Base-by-base conservation (phyloP, 2,888 invertebrate genomes). In the Eristalinus sepulchralis region DNA sequence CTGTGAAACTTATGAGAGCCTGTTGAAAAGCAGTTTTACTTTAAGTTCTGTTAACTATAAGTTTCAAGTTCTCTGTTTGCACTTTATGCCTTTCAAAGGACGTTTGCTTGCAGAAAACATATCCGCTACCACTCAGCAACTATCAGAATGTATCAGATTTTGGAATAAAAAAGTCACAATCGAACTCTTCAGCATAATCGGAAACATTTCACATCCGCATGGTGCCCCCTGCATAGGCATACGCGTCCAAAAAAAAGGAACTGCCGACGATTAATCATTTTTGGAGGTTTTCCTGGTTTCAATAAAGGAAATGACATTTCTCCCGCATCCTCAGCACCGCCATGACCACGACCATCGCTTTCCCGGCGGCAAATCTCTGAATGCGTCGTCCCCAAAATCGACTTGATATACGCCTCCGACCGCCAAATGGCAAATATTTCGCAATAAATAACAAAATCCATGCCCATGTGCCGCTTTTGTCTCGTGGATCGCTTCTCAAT, bases 381-480 rank as follows among this genome's bases (percentile, higher is more conserved):
- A 36, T 36, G 36, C 68, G 34, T 72, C 67, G n/a, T 72, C 24
- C 62, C 13, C 39, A 39, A 55, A 59, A 66, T 78, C 66, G 75
- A 71, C 59, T 83, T 87, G 87, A 87, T 83, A 60, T 87, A 87
- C 87, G 87, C 87, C 83, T 87, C 63, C 70, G 59, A 79, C 78
- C 83, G 71, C 87, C 87, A 87, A 87, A 87, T 87, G 87, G 75
- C 87, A 87, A 87, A 87, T 83, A 87, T 87, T 83, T 83, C 71
- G 83, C 87, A 71, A 87, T 87, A 87, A 87, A 87, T 87, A 87
- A 87, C 79, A 75, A 79, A 80, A 87, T 83, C 83, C 78, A 83
- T 78, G 78, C 47, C 71, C 62, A 62, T 73, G 68, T 59, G 24
- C 24, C 57, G 70, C 82, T 78, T 73, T 86, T 78, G 85, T 83